phyloP scores from a whole-genome alignment of 2,113 vertebrate genomes.

The Acanthisitta chloris region DNA sequence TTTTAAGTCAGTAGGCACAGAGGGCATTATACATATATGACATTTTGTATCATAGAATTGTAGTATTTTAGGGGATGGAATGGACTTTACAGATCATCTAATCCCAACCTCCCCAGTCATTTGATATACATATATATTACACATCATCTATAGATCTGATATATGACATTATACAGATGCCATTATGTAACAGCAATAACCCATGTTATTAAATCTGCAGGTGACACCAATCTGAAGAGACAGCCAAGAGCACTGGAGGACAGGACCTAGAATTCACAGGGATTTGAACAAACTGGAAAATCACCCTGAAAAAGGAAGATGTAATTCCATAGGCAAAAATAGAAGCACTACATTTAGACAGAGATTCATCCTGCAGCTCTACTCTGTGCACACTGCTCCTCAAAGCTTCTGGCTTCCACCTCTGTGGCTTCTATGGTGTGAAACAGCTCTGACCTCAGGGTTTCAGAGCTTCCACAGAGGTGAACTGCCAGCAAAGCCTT shows the following conservation, averaged over 20 bases:
- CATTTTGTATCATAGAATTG: too few relatives aligned
- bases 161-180: too few relatives aligned
- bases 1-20: background rate
- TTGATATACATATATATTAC: too few relatives aligned
- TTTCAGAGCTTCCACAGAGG: background rate
- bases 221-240: background rate
- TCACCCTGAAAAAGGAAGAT: background rate
- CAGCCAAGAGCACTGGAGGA: background rate
- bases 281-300: background rate
- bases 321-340: background rate
- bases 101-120: too few relatives aligned
- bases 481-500: background rate
- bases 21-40: rapidly evolving
- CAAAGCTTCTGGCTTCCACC: background rate
- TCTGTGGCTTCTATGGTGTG: background rate
- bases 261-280: background rate
- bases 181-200: background rate
- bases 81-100: too few relatives aligned
- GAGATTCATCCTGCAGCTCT: background rate
- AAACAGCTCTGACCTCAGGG: rapidly evolving
- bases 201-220: background rate
- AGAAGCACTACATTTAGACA: background rate
- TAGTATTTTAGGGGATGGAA: too few relatives aligned
- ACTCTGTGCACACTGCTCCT: rapidly evolving
- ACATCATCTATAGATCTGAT: background rate